Conservation (phyloP, 2,888 invertebrate species). For the Microplitis deprimator region DNA sequence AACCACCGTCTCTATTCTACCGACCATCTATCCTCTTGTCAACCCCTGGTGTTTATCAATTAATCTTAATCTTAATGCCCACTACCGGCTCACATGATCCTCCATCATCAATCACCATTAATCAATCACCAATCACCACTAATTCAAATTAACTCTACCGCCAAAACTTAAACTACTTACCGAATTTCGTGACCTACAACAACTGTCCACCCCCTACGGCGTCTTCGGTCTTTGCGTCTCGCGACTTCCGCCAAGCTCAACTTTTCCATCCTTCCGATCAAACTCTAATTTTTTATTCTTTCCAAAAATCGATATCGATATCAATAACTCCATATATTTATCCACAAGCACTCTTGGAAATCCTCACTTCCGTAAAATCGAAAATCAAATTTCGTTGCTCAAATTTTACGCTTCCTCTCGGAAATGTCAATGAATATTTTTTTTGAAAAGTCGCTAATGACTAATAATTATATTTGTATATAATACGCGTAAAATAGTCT, state of each 20-base stretch:
- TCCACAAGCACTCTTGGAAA: too few relatives aligned
- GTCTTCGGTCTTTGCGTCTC: slow-evolving; percentile 71
- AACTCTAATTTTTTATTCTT: too few relatives aligned
- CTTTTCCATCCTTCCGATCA: slow-evolving; percentile 59
- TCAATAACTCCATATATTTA: too few relatives aligned
- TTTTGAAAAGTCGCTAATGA: too few relatives aligned
- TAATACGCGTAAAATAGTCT: slow-evolving; percentile 44
- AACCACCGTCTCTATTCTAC: slow-evolving; percentile 37
- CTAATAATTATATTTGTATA: not conserved
- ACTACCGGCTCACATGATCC: not conserved
- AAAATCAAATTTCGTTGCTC: too few relatives aligned
- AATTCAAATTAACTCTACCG: too few relatives aligned
- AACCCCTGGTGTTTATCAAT: not conserved
- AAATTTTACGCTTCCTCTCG: too few relatives aligned
- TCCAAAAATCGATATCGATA: too few relatives aligned
- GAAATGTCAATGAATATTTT: too few relatives aligned
- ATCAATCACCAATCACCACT: too few relatives aligned
- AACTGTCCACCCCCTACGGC: slow-evolving; percentile 83
- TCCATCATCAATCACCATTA: not conserved
- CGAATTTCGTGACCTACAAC: slow-evolving; percentile 82
- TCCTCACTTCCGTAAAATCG: too few relatives aligned
- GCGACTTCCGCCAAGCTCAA: slow-evolving; percentile 63
- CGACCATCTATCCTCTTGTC: slow-evolving; percentile 25
- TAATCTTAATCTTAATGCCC: not conserved
- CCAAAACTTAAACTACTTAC: slow-evolving; percentile 69